Evolutionary conservation across 2,888 invertebrate species (phyloP), one percentile per base, ranked within the genome.

Genomic region (Drosophila atripex): DNA sequence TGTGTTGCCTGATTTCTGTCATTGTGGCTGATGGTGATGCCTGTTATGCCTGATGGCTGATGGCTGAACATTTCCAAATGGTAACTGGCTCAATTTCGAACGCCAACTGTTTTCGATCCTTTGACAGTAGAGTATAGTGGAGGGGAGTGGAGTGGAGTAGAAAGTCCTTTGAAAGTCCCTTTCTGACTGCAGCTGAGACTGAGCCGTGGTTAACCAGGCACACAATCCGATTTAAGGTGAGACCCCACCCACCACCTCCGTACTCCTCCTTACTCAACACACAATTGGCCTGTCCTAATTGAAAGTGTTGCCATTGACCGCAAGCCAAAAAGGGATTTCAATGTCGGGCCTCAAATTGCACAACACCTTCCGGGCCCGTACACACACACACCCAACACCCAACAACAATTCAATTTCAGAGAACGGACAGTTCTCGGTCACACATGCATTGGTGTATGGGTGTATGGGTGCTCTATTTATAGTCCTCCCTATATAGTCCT

Each of bases 251-350:
- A 8, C 9, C 9, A 28, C 2, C 1, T 9, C 28, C 11, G 1
- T 18, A 3, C 3, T 3, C 28, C 28, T 9, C 2, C 9, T 28
- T 1, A 7, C 8, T 2, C 28, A 8, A 7, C 7, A 12, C 21
- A 11, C 39, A 41, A 41, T 41, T 60, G 60, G 60, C 35, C 45
- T 18, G 12, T 11, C 43, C 39, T 66, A 61, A 64, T 61, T 60
- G 61, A 64, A 61, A 61, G 61, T 64, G 63, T 64, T 61, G 51
- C 61, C 63, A 60, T 39, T 46, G 61, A 64, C 63, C 63, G 68
- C 68, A 68, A 47, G 47, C 57, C 57, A 25, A 57, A 61, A 61
- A 61, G 39, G 60, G 60, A 49, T 47, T 57, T 47, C 60, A 56
- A 16, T 60, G 55, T 32, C 46, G 21, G 25, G 3, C 7, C 14